These are phyloP conservation scores for Molorchus minor DNA, from an alignment of 2,888 invertebrate genomes.

Conservation along the genomic window DNA sequence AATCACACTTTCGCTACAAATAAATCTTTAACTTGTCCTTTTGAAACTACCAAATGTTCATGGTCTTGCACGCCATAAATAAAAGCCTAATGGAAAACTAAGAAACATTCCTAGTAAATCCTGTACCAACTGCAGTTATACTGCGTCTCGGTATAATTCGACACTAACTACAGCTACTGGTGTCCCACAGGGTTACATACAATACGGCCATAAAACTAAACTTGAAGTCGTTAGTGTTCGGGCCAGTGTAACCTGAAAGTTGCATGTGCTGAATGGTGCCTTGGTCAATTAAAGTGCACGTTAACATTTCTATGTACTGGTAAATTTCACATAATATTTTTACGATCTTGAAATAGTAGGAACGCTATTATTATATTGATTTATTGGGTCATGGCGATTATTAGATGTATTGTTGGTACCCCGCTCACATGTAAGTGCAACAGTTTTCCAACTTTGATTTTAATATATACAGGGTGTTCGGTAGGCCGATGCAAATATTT, in stretches of 20 bases:
- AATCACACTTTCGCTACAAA: no score
- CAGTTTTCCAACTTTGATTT: no score
- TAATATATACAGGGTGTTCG: no score
- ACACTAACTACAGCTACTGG: constrained; percentile 48
- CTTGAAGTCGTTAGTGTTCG: constrained; percentile 31
- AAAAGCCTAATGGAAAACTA: constrained; percentile 34
- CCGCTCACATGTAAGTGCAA: no score
- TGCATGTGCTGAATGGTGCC: constrained; percentile 35
- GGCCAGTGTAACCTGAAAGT: constrained; percentile 33
- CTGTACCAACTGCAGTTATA: constrained; percentile 46
- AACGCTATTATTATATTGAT: constrained; percentile 15
- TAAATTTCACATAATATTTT: constrained; percentile 41
- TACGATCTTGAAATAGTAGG: constrained; percentile 35
- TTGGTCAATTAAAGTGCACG: constrained; percentile 29
- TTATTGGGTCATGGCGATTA: constrained; percentile 5
- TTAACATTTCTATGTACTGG: constrained; percentile 26
- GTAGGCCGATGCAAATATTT: no score
- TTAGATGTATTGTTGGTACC: not conserved
- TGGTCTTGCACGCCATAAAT: constrained; percentile 24
- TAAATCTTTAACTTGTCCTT: not conserved
- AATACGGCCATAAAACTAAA: constrained; percentile 41
- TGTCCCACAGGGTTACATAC: constrained; percentile 45
- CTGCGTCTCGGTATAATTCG: constrained; percentile 50
- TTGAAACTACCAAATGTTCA: not conserved
- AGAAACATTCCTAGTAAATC: constrained; percentile 42